Base-by-base conservation (phyloP, 2,888 invertebrate genomes). In the Hyppa rectilinea region DNA sequence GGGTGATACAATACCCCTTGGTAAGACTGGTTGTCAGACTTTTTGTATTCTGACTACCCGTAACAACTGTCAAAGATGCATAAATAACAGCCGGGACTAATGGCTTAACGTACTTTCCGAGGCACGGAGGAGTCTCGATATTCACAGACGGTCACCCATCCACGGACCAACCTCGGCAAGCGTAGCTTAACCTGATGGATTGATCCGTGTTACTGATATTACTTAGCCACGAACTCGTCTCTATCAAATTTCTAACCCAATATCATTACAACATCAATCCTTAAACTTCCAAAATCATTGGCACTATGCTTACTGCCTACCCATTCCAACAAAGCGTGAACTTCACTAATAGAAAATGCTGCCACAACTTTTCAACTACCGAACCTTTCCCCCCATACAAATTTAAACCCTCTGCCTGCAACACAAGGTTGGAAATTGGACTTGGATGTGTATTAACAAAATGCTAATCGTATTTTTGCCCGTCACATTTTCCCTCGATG, bases 401-500 rank as follows among this genome's bases (percentile, higher is more conserved):
- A 20, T n/a, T 59, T 31, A 0, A 4, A 64, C 63, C 3, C 20
- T 76, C n/a, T 0, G 0, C 1, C 2, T 4, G 6, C 0, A 0
- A 7, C 1, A 20, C 5, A 60, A 45, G 50, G 76, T 71, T 52
- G 4, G 23, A 36, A 60, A 14, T 79, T 31, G 10, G 2, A 14
- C 0, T 34, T 4, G 4, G 4, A 0, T 9, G 26, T 14, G 26
- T n/a, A n/a, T 26, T 52, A 75, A 26, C 47, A 58, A 61, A 71
- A 71, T 59, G 53, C 72, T 80, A 76, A 79, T 62, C 67, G 67
- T 55, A 79, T 80, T 80, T 80, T 80, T 79, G 76, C 43, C 31
- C 45, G 56, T 34, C 43, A 71, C 43, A 65, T 59, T 78, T 64
- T 76, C 76, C 52, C 67, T 43, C 36, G 47, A 29, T 56, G 20